Evolutionary conservation across 2,888 invertebrate genomes (phyloP), one percentile per base, ranked within the genome.

Genomic region (Raillietiella orientalis): DNA sequence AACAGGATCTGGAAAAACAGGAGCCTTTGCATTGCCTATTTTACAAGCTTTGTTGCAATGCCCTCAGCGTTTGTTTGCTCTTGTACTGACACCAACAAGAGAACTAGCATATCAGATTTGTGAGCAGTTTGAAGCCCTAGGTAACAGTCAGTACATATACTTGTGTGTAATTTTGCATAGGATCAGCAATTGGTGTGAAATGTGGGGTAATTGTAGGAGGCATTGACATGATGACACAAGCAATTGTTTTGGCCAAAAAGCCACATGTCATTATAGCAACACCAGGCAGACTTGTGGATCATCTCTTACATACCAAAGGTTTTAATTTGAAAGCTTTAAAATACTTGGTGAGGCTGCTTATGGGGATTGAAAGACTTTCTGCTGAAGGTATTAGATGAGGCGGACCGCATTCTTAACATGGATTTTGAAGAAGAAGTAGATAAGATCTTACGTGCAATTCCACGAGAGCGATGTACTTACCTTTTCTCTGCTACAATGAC

Each of bases 401-500:
- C 96, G 0, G 96, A 96, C 49, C 59, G 93, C 34, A 96, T 96
- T 36, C 55, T 99, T 3, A 93, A 93, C 45, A 82, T 90, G 84
- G 96, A 96, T 43, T 99, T 99, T 43, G 93, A 93, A 51, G 66
- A 71, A 8, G 96, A 96, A 52, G 66, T 90, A 1, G 82, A 90
- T 46, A 90, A 90, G 50, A 90, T 96, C 29, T 49, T 96, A 3
- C 66, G 67, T 39, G 71, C 66, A 1, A 66, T 96, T 28, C 93
- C 96, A 0, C 58, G 70, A 15, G 84, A 93, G 38, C 58, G 96
- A 3, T 56, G 63, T 31, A 96, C 96, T 0, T 75, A 69, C 39
- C 52, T 99, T 9, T 99, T 90, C 51, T 96, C 93, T 0, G 96
- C 96, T 0, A 99, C 96, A 2, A 96, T 99, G 96, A 99, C 96